Conservation (phyloP, 2,888 invertebrate genomes). For the Drosophila subsilvestris region DNA sequence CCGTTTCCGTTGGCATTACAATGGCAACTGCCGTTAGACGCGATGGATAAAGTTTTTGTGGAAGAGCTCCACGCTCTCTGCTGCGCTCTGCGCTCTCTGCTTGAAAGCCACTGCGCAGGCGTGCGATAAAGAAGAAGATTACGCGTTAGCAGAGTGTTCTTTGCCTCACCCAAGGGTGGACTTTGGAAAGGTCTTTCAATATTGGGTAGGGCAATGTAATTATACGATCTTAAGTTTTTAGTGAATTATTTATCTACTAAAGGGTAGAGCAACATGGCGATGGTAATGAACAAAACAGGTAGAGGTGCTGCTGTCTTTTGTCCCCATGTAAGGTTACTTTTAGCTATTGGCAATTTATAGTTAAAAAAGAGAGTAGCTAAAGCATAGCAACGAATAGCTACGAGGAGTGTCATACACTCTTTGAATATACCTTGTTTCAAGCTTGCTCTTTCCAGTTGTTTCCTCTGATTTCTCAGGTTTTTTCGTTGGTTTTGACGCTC, state of each 20-base stretch:
- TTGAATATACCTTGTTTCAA: neutral
- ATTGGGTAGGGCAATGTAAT: neutral
- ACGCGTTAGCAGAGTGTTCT: neutral
- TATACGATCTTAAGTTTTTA: too few species aligned
- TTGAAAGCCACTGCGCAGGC: conserved; percentile 14
- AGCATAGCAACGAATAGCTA: neutral
- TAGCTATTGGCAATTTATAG: neutral
- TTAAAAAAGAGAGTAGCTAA: neutral
- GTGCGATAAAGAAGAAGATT: conserved; percentile 32
- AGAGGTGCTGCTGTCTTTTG: too few species aligned
- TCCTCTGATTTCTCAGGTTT: neutral
- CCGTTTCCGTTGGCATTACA: conserved; percentile 76
- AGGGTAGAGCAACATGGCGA: too few species aligned
- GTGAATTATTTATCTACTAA: too few species aligned
- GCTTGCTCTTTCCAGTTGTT: neutral
- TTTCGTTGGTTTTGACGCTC: neutral
- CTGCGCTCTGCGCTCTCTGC: conserved; percentile 15
- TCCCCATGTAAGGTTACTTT: too few species aligned
- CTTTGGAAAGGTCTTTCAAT: conserved; percentile 40
- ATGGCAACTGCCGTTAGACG: conserved; percentile 63
- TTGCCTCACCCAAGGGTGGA: conserved; percentile 49
- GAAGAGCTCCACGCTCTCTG: neutral
- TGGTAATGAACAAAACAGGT: too few species aligned
- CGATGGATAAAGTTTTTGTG: conserved; percentile 10
- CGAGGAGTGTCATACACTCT: neutral